Evolutionary conservation across 2,888 invertebrate genomes (phyloP).

Genomic region (Sinotaia quadrata): DNA sequence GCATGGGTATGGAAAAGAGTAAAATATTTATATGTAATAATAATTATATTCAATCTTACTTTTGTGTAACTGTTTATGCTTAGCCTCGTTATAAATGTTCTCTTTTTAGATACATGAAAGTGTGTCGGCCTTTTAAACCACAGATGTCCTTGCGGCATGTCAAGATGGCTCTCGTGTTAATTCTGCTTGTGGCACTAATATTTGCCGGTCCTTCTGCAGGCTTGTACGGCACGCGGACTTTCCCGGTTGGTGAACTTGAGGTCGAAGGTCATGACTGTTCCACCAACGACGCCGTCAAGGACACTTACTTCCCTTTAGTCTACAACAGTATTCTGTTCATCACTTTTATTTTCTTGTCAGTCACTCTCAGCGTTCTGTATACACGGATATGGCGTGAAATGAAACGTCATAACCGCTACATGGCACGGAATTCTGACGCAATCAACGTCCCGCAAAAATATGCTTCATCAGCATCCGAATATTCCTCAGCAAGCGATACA

Average conservation of each 20-base stretch:
- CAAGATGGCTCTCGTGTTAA: conserved; percentile 32
- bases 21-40: too few relatives aligned
- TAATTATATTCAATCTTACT: too few relatives aligned
- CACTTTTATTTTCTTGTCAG: conserved; percentile 42
- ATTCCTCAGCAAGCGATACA: not conserved
- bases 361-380: conserved; percentile 45
- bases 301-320: conserved; percentile 43
- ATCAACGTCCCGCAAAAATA: not conserved
- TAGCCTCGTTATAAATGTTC: too few relatives aligned
- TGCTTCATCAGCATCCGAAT: not conserved
- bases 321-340: conserved; percentile 49
- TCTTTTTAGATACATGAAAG: conserved; percentile 45
- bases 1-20: too few relatives aligned
- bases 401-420: conserved; percentile 28
- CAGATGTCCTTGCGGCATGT: conserved; percentile 46
- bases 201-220: conserved; percentile 52
- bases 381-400: conserved; percentile 42
- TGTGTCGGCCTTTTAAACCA: conserved; percentile 52
- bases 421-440: conserved; percentile 19
- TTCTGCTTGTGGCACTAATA: conserved; percentile 24
- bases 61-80: too few relatives aligned
- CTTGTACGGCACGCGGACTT: conserved; percentile 46
- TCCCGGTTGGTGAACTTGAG: conserved; percentile 25
- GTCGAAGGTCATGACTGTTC: conserved; percentile 56
- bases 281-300: conserved; percentile 40